phyloP scores from a whole-genome alignment of 2,797 vertebrate genomes.

The Lagorchestes hirsutus region DNA sequence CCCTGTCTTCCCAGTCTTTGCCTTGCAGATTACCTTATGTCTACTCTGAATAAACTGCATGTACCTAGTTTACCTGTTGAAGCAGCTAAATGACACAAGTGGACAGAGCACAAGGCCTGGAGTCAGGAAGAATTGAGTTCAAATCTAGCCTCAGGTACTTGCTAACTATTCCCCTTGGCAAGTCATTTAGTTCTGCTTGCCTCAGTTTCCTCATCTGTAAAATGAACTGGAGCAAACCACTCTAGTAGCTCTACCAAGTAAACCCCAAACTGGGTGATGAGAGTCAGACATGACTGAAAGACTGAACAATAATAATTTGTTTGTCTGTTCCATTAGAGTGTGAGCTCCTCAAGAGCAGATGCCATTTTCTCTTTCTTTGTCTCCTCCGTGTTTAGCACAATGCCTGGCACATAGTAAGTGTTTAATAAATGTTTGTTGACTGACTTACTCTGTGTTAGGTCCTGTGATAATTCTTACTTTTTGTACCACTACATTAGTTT shows the following conservation, averaged over 20 bases:
- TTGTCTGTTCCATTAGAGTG: background rate
- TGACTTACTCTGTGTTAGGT: background rate
- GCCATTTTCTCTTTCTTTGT: background rate
- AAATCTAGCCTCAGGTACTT: background rate
- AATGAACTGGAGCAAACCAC: no score
- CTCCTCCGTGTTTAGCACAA: background rate
- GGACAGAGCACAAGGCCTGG: background rate
- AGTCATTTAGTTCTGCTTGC: background rate
- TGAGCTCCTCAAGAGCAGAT: background rate
- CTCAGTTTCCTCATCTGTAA: background rate
- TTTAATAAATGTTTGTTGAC: background rate
- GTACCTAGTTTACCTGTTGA: background rate
- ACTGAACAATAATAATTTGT: background rate
- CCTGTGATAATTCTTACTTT: background rate
- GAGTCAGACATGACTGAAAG: background rate
- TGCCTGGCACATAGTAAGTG: background rate
- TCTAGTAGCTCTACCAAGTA: background rate
- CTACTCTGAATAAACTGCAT: background rate
- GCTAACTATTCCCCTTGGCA: background rate
- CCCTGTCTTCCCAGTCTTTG: background rate
- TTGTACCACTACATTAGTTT: background rate
- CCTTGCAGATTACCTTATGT: background rate
- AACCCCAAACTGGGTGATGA: background rate
- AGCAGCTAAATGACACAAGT: background rate
- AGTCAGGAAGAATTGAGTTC: background rate